These are phyloP conservation scores for Priocnemis perturbator DNA, from an alignment of 2,888 invertebrate species.

Conservation along the genomic window DNA sequence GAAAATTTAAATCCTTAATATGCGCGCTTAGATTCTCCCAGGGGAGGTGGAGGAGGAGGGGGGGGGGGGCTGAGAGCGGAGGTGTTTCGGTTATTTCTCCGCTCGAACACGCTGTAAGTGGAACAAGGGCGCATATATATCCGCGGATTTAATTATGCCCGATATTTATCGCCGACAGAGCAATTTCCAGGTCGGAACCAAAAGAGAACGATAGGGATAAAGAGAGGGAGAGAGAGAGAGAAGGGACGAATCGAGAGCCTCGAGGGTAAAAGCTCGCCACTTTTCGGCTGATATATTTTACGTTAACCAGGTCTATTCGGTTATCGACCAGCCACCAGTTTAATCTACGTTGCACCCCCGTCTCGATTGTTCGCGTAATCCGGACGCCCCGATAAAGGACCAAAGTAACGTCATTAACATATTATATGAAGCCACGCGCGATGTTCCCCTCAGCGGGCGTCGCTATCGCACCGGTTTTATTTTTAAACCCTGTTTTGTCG, in stretches of 20 bases:
- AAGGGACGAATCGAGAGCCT: background rate
- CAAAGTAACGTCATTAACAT: conserved; percentile 4
- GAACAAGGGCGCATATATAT: conserved; percentile 6
- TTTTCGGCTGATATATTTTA: conserved; percentile 7
- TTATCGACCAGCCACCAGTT: conserved; percentile 3
- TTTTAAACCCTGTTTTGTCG: too few species aligned
- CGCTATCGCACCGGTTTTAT: background rate
- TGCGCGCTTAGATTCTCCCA: too few species aligned
- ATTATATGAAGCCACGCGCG: conserved; percentile 8
- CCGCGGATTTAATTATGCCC: conserved; percentile 21
- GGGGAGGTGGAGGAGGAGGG: too few species aligned
- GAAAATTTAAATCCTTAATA: too few species aligned
- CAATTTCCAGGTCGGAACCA: conserved; percentile 10
- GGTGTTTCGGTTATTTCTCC: too few species aligned
- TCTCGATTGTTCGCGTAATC: conserved; percentile 5
- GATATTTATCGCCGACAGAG: conserved; percentile 16
- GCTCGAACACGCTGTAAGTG: conserved; percentile 7
- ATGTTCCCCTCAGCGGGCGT: background rate
- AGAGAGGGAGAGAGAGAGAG: conserved; percentile 3
- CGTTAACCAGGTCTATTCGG: background rate
- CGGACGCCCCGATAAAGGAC: conserved; percentile 2
- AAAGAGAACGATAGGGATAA: background rate
- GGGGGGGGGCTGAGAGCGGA: too few species aligned
- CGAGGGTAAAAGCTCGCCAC: conserved; percentile 9
- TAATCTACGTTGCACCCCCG: conserved; percentile 7